Evolutionary conservation across 1,140 invertebrate species (phyloP).

Genomic region (Drosophila navojoa): DNA sequence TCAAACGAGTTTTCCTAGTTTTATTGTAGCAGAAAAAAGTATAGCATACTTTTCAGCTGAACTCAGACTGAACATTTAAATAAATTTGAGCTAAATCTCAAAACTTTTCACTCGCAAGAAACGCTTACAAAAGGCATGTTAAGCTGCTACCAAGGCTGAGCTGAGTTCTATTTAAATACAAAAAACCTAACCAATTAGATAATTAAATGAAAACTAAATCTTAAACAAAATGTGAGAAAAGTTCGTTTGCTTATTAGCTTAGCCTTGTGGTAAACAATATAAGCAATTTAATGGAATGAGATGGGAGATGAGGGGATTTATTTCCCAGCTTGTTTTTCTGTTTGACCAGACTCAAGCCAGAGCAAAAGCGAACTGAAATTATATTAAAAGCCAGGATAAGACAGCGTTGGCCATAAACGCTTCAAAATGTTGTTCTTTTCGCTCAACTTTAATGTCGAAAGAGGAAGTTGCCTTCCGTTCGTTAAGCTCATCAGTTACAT

Average conservation of each 20-base stretch:
- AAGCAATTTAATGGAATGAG: slow-evolving; percentile 5
- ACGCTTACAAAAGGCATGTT: slow-evolving; percentile 4
- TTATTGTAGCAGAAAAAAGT: neutral
- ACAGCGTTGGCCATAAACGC: slow-evolving; percentile 26
- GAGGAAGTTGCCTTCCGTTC: slow-evolving; percentile 22
- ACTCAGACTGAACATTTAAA: neutral
- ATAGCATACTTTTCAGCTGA: slow-evolving; percentile 7
- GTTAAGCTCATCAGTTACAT: slow-evolving; percentile 7
- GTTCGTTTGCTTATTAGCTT: neutral
- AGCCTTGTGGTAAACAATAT: neutral
- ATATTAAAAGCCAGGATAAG: slow-evolving; percentile 33
- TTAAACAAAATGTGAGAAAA: neutral
- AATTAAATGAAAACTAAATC: neutral
- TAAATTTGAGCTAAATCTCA: neutral
- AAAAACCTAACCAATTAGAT: neutral
- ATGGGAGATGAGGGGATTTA: neutral
- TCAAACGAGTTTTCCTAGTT: neutral
- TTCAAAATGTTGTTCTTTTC: slow-evolving; percentile 36
- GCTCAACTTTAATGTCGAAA: slow-evolving; percentile 35
- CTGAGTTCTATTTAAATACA: neutral
- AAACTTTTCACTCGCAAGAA: slow-evolving; percentile 2
- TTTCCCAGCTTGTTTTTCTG: slow-evolving; percentile 2
- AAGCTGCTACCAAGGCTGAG: neutral
- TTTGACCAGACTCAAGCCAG: neutral
- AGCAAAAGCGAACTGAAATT: slow-evolving; percentile 7